A percentile compares a stretch with the other conserved stretches of the same genome.
Conservation (phyloP, 1,140 invertebrate genomes). For the Oryctes rhinoceros region DNA sequence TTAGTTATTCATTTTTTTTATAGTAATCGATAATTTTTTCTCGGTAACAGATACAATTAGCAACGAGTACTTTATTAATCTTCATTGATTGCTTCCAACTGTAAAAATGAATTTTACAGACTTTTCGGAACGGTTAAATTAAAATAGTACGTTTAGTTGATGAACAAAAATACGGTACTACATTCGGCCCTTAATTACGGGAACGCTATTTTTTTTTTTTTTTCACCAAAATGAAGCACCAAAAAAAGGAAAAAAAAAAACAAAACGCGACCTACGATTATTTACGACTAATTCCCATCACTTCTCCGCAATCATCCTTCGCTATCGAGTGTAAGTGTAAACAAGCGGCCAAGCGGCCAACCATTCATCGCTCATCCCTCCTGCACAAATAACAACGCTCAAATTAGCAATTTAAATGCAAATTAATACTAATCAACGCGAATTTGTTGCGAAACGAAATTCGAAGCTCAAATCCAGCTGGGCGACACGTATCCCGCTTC, state of each 20-base stretch:
- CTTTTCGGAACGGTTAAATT: too few species aligned
- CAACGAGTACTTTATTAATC: too few species aligned
- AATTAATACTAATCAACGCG: constrained; percentile 32
- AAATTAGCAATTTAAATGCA: constrained; percentile 33
- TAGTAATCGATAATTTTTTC: too few species aligned
- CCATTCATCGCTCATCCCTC: not conserved
- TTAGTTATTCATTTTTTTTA: too few species aligned
- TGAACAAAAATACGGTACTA: too few species aligned
- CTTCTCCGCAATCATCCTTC: not conserved
- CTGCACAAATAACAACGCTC: not conserved
- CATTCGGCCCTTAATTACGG: too few species aligned
- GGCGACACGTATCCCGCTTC: not conserved
- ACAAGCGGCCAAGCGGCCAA: not conserved
- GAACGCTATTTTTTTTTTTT: not conserved
- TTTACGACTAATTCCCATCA: not conserved
- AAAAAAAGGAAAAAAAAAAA: not conserved
- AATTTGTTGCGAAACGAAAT: constrained; percentile 18
- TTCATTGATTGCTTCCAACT: too few species aligned
- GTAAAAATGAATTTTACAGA: too few species aligned
- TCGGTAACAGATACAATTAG: too few species aligned
- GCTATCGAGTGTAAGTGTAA: not conserved
- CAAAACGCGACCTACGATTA: not conserved
- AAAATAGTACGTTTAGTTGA: too few species aligned
- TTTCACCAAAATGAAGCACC: not conserved
- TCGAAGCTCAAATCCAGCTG: not conserved